phyloP scores from a whole-genome alignment of 2,888 invertebrate genomes.

The Galeopsomyia nigrocyanea region DNA sequence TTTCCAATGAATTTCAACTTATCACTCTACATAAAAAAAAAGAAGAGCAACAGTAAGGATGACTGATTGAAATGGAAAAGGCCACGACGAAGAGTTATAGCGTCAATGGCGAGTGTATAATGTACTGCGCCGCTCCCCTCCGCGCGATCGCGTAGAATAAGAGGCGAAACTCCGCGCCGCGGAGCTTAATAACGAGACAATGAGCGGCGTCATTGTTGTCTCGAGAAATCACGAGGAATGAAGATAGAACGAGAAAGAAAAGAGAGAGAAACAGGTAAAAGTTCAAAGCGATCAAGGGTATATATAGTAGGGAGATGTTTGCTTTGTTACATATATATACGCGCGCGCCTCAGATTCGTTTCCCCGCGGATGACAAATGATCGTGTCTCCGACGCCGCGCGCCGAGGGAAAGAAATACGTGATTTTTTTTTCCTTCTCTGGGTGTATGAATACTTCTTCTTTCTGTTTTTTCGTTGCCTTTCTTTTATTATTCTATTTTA shows the following conservation, averaged over 20 bases:
- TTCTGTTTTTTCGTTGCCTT: too few species aligned
- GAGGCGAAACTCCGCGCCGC: not conserved
- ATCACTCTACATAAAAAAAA: too few species aligned
- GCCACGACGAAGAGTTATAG: too few species aligned
- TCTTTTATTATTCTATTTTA: too few species aligned
- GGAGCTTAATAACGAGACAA: constrained; percentile 35
- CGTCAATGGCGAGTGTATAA: constrained; percentile 8
- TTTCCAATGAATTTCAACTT: too few species aligned
- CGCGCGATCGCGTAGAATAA: not conserved
- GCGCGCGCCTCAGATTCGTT: constrained; percentile 5
- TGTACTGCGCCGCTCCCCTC: not conserved
- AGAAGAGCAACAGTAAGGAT: too few species aligned
- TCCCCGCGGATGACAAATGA: constrained; percentile 25
- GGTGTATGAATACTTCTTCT: too few species aligned
- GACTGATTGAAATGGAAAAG: too few species aligned
- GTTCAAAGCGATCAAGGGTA: constrained; percentile 11
- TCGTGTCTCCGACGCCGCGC: not conserved
- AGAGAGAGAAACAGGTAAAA: not conserved
- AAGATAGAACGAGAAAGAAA: not conserved
- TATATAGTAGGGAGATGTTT: constrained; percentile 18
- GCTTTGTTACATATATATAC: constrained; percentile 14
- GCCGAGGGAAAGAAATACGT: not conserved
- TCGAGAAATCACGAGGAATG: constrained; percentile 13
- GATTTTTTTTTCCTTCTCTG: too few species aligned
- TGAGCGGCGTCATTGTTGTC: constrained; percentile 32